These are phyloP conservation scores for Calyptomena viridis DNA, from an alignment of 2,113 vertebrate genomes.

Conservation along the genomic window DNA sequence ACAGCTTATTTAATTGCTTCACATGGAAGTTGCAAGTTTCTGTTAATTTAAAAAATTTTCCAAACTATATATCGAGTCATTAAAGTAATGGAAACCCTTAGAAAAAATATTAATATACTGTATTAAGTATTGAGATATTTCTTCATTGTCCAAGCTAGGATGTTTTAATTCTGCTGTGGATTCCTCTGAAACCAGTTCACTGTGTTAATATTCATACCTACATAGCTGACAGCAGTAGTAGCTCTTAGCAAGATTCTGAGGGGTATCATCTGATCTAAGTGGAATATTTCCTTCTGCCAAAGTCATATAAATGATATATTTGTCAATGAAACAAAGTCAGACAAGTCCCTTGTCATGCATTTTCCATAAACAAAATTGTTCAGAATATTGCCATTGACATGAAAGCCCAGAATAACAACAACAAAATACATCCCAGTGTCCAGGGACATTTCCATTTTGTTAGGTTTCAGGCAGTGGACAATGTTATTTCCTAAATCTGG, in stretches of 20 bases:
- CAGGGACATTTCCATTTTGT: not conserved
- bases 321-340: not conserved
- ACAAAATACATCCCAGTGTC: not conserved
- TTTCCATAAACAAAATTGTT: not conserved
- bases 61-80: not conserved
- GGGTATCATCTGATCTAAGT: not conserved
- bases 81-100: not conserved
- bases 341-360: not conserved
- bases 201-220: not conserved
- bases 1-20: not conserved
- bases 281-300: not conserved
- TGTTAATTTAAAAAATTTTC: not conserved
- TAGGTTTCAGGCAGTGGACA: not conserved
- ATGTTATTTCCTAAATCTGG: not conserved
- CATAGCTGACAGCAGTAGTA: not conserved
- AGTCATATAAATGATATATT: not conserved
- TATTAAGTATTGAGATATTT: not conserved
- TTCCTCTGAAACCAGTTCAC: not conserved
- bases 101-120: not conserved
- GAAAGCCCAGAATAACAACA: not conserved
- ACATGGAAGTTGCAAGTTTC: not conserved
- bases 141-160: not conserved
- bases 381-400: not conserved
- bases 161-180: not conserved
- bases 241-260: not conserved